Percentiles rank a stretch among this genome's conserved stretches.
phyloP scores from a whole-genome alignment of 2,888 invertebrate genomes.

The Acleris cristana region DNA sequence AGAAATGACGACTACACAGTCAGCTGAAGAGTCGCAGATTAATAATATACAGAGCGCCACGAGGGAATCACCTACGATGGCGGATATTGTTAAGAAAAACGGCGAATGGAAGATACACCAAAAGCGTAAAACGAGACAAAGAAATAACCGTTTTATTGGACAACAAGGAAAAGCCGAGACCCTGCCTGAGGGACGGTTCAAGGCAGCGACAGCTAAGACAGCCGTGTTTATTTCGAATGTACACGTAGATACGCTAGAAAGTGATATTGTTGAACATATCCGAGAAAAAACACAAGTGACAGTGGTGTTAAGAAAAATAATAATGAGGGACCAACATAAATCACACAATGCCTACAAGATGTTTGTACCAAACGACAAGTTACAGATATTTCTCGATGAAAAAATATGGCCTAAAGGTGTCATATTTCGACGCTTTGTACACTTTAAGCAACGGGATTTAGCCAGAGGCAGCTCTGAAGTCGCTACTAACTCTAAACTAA shows the following conservation, averaged over 20 bases:
- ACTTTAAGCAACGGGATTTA: background rate
- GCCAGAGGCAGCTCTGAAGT: too few species aligned
- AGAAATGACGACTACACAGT: too few species aligned
- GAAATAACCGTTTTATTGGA: too few species aligned
- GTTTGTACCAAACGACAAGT: background rate
- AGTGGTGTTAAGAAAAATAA: background rate
- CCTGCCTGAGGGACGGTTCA: background rate
- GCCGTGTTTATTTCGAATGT: background rate
- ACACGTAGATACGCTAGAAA: background rate
- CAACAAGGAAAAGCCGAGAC: too few species aligned
- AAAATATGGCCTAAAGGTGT: background rate
- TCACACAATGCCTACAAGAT: constrained; percentile 5
- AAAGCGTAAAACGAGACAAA: too few species aligned
- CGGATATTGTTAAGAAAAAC: too few species aligned
- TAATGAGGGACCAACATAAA: constrained; percentile 7
- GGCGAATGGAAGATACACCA: too few species aligned
- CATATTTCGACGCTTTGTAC: background rate
- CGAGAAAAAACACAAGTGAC: background rate
- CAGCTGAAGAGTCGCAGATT: too few species aligned
- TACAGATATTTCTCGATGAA: background rate
- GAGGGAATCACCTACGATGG: too few species aligned
- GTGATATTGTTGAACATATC: background rate
- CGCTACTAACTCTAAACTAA: too few species aligned
- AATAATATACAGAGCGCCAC: too few species aligned
- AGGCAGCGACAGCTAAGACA: background rate